Base-by-base conservation (phyloP, 53 echinoderm and acorn worm species). In the Holothuria leucospilota region DNA sequence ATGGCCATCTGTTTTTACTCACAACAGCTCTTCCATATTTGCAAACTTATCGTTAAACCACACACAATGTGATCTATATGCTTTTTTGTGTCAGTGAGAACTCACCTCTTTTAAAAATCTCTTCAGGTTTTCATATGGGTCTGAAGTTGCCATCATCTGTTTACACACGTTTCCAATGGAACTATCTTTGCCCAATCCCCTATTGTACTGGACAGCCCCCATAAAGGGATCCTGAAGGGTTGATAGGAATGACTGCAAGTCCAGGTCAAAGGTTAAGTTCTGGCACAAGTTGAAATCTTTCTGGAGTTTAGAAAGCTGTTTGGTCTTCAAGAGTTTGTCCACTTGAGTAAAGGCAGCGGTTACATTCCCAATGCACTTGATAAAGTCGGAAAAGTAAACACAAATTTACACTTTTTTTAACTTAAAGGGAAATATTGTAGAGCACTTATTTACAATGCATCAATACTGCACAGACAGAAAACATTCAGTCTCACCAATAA, bases 161-260 rank as follows among this genome's bases (percentile, higher is more conserved):
- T 63, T 59, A 66, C 93, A 90, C 29, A 90, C 24, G 13, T 16
- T 4, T 24, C 61, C 90, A 25, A 90, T 82, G 8, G 29, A 60
- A 21, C 81, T 77, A 13, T 61, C 46, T 11, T 81, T 75, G 18
- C 71, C 85, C 62, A 66, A 28, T 14, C 82, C 78, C n/a, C 34
- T 51, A 52, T 93, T 93, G 75, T 93, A 93, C 86, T 93, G 93
- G 4, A 81, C 93, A 68, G 87, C 34, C 3, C 90, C 83, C 82
- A 71, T 70, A 29, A 93, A 85, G 0, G 41, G 26, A 39, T 85
- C 77, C 20, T 77, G 78, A 12, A 93, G 77, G 13, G 77, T 81
- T 12, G 56, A 79, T n/a, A 88, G 15, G 29, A 90, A 90, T 6
- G 77, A 18, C 39, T 85, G 72, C 42, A 62, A 13, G 39, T 93